Base-by-base conservation (phyloP, 2,113 vertebrate genomes). In the Petrocephalus zakoni region DNA sequence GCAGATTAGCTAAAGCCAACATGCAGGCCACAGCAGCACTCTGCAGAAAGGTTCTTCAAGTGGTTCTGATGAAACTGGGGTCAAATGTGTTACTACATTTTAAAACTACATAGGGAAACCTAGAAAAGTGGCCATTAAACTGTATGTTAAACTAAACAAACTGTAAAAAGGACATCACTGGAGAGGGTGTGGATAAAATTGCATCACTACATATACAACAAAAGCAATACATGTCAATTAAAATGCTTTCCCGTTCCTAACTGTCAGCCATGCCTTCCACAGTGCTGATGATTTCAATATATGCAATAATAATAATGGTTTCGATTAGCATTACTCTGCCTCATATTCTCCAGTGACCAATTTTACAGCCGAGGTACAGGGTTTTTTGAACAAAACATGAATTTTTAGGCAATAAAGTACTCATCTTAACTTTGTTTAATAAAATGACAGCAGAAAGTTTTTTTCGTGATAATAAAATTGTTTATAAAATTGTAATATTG, bases 241-340 rank as follows among this genome's bases (percentile, higher is more conserved):
- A 68, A 68, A 29, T 68, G 61, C 25, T 68, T 68, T 9, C 61
- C 61, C 0, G 61, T 10, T 25, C 64, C 64, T 15, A 72, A 22
- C 64, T 13, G 94, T 94, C 95, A 95, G 94, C 94, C 93, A 93
- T 91, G 90, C 94, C 25, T 34, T 11, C 11, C 29, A 37, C 29
- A 75, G 68, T 75, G 29, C 13, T 17, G 4, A 75, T 37, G 29
- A 94, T 95, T 95, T 94, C 94, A 94, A 93, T 94, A 91, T 92
- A 91, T 85, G 93, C 95, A 95, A 95, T 96, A 95, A 96, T 95
- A 95, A 95, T 96, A 95, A 95, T 96, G 95, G 95, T 95, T 95
- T 95, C 95, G 95, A 95, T 95, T 96, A 96, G 94, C 93, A 94
- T 94, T 92, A 95, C 95, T 94, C 95, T 91, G 94, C 95, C 94